Evolutionary conservation across 2,888 invertebrate genomes (phyloP).

Genomic region (Volucella bombylans): DNA sequence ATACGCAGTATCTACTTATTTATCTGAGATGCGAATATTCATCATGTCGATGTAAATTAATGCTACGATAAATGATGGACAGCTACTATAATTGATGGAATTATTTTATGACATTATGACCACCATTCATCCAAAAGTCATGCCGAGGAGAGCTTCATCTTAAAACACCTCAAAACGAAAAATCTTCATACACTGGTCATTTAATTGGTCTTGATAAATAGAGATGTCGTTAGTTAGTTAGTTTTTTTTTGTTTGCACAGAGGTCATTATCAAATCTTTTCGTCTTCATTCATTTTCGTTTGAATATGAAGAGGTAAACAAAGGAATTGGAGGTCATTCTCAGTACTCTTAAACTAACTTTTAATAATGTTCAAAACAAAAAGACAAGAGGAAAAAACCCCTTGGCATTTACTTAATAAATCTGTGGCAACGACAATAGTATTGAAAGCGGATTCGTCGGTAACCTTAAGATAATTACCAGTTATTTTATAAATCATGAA

Average conservation of each 20-base stretch:
- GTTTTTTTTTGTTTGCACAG: background rate
- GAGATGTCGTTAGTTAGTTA: conserved; percentile 9
- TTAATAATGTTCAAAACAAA: no score
- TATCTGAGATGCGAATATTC: no score
- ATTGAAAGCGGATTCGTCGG: no score
- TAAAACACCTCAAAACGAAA: background rate
- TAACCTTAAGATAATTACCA: no score
- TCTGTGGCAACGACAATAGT: no score
- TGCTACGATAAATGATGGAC: conserved; percentile 6
- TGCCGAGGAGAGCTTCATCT: background rate
- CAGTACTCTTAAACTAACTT: no score
- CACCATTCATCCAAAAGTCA: background rate
- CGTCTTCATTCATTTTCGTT: background rate
- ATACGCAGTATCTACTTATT: conserved; percentile 1
- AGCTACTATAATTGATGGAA: conserved; percentile 29
- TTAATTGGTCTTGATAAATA: conserved; percentile 38
- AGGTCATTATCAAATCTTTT: conserved; percentile 23
- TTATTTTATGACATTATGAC: conserved; percentile 26
- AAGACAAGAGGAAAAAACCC: no score
- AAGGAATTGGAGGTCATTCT: no score
- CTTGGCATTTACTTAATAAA: no score
- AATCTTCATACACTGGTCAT: background rate
- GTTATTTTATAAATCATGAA: no score
- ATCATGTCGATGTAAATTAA: background rate
- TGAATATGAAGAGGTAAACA: background rate